Evolutionary conservation across 2,797 vertebrate genomes (phyloP).

Genomic region (Hapalemur alaotrensis): DNA sequence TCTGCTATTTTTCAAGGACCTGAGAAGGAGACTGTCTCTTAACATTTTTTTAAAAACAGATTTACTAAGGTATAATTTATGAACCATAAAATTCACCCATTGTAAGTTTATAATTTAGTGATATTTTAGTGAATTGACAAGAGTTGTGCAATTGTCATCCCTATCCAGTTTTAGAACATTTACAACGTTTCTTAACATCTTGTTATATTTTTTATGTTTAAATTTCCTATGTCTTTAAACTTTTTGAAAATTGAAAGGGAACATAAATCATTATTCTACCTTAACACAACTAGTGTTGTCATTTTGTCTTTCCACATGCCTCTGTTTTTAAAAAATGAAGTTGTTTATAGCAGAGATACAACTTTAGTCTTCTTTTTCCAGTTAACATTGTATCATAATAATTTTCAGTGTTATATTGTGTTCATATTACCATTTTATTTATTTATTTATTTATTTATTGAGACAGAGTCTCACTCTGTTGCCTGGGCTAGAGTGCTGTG

Average conservation of each 20-base stretch:
- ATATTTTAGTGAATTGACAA: background rate
- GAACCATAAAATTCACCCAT: background rate
- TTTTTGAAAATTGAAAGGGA: slow-evolving; percentile 13
- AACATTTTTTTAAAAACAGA: background rate
- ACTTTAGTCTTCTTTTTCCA: background rate
- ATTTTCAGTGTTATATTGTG: background rate
- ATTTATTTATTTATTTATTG: no score
- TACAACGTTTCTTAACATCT: background rate
- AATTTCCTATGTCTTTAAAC: background rate
- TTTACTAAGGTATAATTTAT: background rate
- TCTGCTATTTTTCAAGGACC: no score
- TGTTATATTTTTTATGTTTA: background rate
- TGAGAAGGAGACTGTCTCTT: no score
- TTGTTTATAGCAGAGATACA: background rate
- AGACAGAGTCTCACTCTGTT: no score
- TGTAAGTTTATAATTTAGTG: background rate
- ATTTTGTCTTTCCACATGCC: background rate
- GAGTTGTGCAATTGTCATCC: background rate
- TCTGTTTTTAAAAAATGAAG: background rate
- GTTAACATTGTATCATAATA: background rate
- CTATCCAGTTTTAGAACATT: slow-evolving; percentile 4
- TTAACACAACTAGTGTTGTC: background rate
- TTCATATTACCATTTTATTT: background rate
- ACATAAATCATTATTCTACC: background rate
- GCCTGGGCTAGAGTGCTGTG: no score